A percentile compares a stretch with the other conserved stretches of the same genome.
These are phyloP conservation scores for Tachina lurida DNA, from an alignment of 2,888 invertebrate genomes.

Conservation along the genomic window DNA sequence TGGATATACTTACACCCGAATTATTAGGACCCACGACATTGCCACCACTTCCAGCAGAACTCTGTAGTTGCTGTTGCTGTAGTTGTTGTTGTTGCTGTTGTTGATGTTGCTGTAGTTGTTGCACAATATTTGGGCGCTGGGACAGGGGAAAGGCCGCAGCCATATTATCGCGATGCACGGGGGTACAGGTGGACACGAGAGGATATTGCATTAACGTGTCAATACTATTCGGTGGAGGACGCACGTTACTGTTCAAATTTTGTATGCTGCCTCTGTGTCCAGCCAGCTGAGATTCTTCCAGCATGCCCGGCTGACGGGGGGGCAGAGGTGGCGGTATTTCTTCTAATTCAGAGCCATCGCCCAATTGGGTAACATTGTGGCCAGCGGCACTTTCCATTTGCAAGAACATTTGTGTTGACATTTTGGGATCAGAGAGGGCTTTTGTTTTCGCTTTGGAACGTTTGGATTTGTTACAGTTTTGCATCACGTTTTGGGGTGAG, in stretches of 20 bases:
- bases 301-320: constrained; percentile 84
- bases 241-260: constrained; percentile 75
- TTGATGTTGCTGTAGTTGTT: constrained; percentile 82
- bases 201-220: constrained; percentile 82
- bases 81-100: constrained; percentile 82
- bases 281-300: constrained; percentile 77
- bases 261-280: constrained; percentile 77
- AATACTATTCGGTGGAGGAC: constrained; percentile 81
- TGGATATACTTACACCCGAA: constrained; percentile 81
- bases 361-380: constrained; percentile 46
- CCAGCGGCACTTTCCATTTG: constrained; percentile 80
- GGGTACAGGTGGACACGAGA: constrained; percentile 82
- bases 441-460: constrained; percentile 82
- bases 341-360: constrained; percentile 72
- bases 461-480: constrained; percentile 67
- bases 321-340: constrained; percentile 85
- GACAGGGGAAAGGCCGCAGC: constrained; percentile 82
- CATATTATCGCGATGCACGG: constrained; percentile 82
- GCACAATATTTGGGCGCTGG: constrained; percentile 82
- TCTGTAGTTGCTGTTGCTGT: constrained; percentile 69
- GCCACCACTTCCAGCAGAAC: constrained; percentile 68
- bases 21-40: constrained; percentile 61
- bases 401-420: constrained; percentile 83
- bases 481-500: constrained; percentile 58
- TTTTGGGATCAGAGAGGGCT: constrained; percentile 83